Percentiles rank a stretch among this genome's conserved stretches.
phyloP scores from a whole-genome alignment of 2,113 vertebrate genomes.

The Lampris incognitus region DNA sequence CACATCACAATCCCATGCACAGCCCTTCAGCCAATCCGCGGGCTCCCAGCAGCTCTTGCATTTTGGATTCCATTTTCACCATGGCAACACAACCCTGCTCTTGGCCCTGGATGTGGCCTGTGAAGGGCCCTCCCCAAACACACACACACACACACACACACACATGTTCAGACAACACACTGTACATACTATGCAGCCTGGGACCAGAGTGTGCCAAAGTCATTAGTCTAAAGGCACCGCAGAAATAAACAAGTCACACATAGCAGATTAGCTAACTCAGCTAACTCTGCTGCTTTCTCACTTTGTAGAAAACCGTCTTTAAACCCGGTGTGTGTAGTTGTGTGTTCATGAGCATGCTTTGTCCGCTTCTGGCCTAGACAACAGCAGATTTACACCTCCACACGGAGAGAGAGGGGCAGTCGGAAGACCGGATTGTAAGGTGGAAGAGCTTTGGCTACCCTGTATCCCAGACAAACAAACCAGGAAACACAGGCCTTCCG shows the following conservation, averaged over 20 bases:
- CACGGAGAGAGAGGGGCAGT: background rate
- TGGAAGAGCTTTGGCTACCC: background rate
- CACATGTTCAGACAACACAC: background rate
- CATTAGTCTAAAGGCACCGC: slow-evolving; percentile 5
- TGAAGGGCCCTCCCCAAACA: slow-evolving; percentile 10
- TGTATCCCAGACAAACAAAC: background rate
- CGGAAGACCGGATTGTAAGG: background rate
- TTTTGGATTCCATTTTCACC: slow-evolving; percentile 83
- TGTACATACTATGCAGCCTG: slow-evolving; percentile 39
- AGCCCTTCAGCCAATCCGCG: slow-evolving; percentile 76
- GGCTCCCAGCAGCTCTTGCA: slow-evolving; percentile 69
- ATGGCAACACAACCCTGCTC: slow-evolving; percentile 83
- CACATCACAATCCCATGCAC: slow-evolving; percentile 80
- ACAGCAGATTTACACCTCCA: background rate
- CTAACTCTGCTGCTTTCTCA: slow-evolving; percentile 2
- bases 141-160: background rate
- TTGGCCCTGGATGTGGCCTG: slow-evolving; percentile 64
- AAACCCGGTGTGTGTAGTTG: slow-evolving; percentile 1
- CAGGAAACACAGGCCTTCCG: background rate
- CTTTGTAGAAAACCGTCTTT: background rate
- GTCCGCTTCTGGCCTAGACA: background rate
- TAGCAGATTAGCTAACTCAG: slow-evolving; percentile 12
- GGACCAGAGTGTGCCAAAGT: background rate
- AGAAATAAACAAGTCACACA: slow-evolving; percentile 34
- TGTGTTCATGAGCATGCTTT: background rate